Conservation (phyloP, 2,888 invertebrate genomes). For the Yponomeuta sedellus region DNA sequence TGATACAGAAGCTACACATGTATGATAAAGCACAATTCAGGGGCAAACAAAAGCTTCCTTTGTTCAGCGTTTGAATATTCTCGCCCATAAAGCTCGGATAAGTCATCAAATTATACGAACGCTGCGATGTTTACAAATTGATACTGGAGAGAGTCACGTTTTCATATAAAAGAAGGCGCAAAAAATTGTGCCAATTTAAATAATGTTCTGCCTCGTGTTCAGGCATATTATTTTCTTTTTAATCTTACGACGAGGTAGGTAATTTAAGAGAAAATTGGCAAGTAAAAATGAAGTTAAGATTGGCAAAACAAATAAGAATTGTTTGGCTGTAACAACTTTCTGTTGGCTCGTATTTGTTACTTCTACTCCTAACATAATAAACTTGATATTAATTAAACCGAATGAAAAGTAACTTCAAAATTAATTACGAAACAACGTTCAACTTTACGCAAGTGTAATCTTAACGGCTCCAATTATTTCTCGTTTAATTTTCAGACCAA, state of each 20-base stretch:
- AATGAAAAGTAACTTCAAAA: slow-evolving; percentile 36
- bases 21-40: slow-evolving; percentile 15
- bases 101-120: slow-evolving; percentile 55
- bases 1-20: not conserved
- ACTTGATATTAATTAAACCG: slow-evolving; percentile 22
- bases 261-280: slow-evolving; percentile 1
- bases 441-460: slow-evolving; percentile 37
- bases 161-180: slow-evolving; percentile 37
- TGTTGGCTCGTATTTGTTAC: not conserved
- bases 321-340: not conserved
- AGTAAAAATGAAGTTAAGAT: slow-evolving; percentile 12
- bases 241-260: not conserved
- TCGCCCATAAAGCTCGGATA: slow-evolving; percentile 43
- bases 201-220: slow-evolving; percentile 33
- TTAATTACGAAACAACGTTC: slow-evolving; percentile 42
- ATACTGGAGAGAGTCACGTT: slow-evolving; percentile 52
- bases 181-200: slow-evolving; percentile 48
- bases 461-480: slow-evolving; percentile 3
- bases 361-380: slow-evolving; percentile 13
- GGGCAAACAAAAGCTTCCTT: slow-evolving; percentile 33
- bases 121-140: slow-evolving; percentile 54
- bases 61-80: slow-evolving; percentile 41
- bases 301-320: slow-evolving; percentile 4
- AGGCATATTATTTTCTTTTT: slow-evolving; percentile 20
- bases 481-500: not conserved